phyloP scores from a whole-genome alignment of 2,888 invertebrate genomes.

The Caenorhabditis sp. region DNA sequence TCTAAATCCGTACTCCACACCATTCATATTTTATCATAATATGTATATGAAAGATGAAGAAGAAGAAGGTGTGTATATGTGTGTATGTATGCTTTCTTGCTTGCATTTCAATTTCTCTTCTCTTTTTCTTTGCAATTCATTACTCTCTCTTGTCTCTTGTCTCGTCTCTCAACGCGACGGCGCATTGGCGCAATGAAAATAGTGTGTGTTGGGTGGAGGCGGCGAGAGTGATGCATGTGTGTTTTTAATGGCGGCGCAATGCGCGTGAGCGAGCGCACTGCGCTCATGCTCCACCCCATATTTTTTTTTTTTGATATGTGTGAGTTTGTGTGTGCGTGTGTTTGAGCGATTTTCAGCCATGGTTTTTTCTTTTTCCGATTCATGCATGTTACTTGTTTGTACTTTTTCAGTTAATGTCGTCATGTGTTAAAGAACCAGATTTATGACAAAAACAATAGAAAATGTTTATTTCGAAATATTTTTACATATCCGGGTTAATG shows the following conservation, averaged over 20 bases:
- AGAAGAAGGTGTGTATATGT: not conserved
- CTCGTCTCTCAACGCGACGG: not conserved
- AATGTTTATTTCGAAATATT: too few species aligned
- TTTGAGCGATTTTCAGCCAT: not conserved
- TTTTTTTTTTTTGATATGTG: not conserved
- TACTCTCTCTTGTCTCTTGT: not conserved
- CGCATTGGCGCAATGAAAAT: constrained; percentile 2
- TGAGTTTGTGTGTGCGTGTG: not conserved
- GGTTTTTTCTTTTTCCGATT: not conserved
- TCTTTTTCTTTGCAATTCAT: not conserved
- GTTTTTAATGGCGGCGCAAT: constrained; percentile 1
- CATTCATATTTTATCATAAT: not conserved
- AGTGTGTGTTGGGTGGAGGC: constrained; percentile 6
- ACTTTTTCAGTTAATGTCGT: not conserved
- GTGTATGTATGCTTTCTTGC: too few species aligned
- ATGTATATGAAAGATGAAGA: not conserved
- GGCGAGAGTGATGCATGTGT: not conserved
- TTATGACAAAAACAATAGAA: too few species aligned
- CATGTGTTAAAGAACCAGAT: too few species aligned
- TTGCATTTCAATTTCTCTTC: not conserved
- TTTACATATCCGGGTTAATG: too few species aligned
- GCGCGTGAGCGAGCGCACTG: constrained; percentile 4
- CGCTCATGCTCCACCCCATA: constrained; percentile 3
- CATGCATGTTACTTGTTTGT: not conserved
- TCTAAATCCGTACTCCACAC: not conserved